A percentile compares a stretch with the other conserved stretches of the same genome.
Conservation (phyloP, 2,888 invertebrate genomes). For the Muschampia plurimacula region DNA sequence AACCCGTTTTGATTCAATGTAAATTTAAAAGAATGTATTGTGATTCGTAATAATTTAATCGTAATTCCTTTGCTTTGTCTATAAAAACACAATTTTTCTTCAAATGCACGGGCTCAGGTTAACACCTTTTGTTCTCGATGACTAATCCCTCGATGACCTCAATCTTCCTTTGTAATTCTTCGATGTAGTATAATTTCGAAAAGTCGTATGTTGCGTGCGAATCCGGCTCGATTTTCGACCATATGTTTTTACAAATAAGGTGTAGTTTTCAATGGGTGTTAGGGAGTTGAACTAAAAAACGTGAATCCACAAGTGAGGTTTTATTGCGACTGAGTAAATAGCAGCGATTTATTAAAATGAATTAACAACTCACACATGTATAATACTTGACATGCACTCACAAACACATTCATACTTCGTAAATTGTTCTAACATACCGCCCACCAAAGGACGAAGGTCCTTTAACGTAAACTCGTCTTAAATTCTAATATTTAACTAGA, state of each 20-base stretch:
- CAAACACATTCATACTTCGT: no score
- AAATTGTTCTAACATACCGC: background rate
- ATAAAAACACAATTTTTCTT: no score
- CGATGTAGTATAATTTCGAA: background rate
- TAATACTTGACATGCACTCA: no score
- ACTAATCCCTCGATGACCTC: background rate
- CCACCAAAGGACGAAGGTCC: background rate
- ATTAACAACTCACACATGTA: background rate
- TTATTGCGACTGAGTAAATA: background rate
- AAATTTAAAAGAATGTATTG: no score
- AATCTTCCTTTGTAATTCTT: background rate
- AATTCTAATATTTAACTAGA: background rate
- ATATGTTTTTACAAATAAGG: background rate
- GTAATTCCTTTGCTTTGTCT: background rate
- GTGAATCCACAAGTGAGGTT: background rate
- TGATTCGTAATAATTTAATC: background rate
- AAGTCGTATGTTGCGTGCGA: background rate
- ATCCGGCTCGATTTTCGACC: background rate
- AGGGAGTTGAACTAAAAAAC: background rate
- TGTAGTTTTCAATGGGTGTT: background rate
- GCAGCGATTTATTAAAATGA: no score
- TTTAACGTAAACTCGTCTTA: background rate
- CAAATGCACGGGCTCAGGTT: background rate
- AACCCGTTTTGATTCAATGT: background rate
- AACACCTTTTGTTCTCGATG: background rate